Conservation (phyloP, 92 coral and sea anemone species). For the Porites evermanni region DNA sequence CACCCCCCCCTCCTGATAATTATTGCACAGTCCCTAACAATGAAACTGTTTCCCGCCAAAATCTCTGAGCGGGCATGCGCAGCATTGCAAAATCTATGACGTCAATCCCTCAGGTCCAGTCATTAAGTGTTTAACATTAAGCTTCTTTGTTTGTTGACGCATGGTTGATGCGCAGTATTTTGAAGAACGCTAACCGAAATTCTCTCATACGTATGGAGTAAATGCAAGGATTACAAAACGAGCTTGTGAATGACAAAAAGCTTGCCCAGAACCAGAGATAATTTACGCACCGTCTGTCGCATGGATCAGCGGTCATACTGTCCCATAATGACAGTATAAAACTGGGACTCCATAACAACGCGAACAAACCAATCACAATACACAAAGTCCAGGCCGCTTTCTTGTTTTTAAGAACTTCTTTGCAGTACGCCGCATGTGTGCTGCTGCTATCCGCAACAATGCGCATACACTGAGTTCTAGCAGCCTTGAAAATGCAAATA, state of each 20-base stretch:
- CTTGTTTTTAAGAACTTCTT: constrained; percentile 25
- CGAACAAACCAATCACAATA: constrained; percentile 25
- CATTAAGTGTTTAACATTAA: no score
- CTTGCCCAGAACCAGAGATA: constrained; percentile 30
- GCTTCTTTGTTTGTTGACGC: no score
- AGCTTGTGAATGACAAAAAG: constrained; percentile 21
- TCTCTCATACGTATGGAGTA: constrained; percentile 13
- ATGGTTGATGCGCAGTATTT: not conserved
- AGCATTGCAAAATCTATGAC: no score
- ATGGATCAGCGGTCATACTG: not conserved
- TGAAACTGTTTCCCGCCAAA: no score
- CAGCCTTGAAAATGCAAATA: constrained; percentile 66
- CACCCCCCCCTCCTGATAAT: no score
- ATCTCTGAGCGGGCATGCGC: no score
- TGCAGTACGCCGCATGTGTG: not conserved
- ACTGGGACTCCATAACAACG: constrained; percentile 19
- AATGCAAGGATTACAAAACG: constrained; percentile 31
- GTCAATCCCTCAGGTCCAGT: no score
- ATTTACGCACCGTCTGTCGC: constrained; percentile 5
- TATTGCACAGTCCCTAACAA: no score
- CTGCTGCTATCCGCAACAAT: constrained; percentile 1
- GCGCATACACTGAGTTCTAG: constrained; percentile 40
- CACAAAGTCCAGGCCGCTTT: constrained; percentile 21
- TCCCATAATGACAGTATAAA: constrained; percentile 14
- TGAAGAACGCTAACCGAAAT: constrained; percentile 20